Conservation (phyloP, 2,888 invertebrate species). For the Thera obeliscata region DNA sequence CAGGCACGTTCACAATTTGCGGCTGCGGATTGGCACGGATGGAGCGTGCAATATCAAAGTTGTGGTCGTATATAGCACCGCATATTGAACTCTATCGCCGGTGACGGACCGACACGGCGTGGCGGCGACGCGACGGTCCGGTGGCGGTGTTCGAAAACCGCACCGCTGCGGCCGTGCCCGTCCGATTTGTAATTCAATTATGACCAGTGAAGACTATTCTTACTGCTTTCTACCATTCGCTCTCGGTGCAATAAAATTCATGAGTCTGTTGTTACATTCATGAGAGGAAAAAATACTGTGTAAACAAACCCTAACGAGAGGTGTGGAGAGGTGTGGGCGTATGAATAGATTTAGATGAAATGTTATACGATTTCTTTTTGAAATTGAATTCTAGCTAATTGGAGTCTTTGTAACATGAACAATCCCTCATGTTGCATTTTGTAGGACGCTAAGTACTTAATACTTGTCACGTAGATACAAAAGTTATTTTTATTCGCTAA, state of each 20-base stretch:
- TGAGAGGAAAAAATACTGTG: constrained; percentile 54
- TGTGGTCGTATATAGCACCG: constrained; percentile 45
- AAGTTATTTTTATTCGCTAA: too few relatives aligned
- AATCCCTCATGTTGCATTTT: too few relatives aligned
- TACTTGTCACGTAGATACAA: neutral
- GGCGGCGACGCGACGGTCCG: constrained; percentile 37
- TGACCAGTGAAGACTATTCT: constrained; percentile 50
- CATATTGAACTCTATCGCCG: constrained; percentile 53
- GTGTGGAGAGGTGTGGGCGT: constrained; percentile 24
- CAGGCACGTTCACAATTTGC: constrained; percentile 67
- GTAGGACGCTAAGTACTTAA: neutral
- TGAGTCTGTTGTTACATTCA: constrained; percentile 62
- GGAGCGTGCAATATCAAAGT: constrained; percentile 62
- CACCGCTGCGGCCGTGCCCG: constrained; percentile 28
- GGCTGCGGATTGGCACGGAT: constrained; percentile 65
- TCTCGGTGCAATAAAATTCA: constrained; percentile 60
- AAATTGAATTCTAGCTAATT: constrained; percentile 4
- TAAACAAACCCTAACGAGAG: constrained; percentile 44
- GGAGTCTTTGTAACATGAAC: neutral
- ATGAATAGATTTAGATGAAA: constrained; percentile 24
- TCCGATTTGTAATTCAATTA: constrained; percentile 59
- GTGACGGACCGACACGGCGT: neutral
- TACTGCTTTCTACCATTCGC: constrained; percentile 40
- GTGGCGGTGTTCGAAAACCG: constrained; percentile 42
- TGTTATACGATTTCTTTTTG: constrained; percentile 1